A percentile compares a stretch with the other conserved stretches of the same genome.
Evolutionary conservation across 2,113 vertebrate genomes (phyloP).

Genomic region (Melanerpes formicivorus): DNA sequence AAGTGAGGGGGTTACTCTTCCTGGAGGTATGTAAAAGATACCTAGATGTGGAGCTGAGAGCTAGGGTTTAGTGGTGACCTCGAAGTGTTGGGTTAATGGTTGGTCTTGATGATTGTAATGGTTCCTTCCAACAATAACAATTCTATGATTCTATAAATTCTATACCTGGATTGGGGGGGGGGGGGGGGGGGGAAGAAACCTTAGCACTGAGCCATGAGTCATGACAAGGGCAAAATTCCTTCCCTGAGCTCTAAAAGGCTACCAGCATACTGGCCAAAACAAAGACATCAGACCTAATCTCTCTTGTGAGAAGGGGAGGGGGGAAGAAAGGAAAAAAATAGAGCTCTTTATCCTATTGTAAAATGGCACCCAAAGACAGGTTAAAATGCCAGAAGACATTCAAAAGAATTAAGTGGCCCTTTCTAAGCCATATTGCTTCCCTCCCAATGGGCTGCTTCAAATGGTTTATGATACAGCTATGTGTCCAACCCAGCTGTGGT

Average conservation of each 20-base stretch:
- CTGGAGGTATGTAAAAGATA: too few species aligned
- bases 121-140: too few species aligned
- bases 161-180: too few species aligned
- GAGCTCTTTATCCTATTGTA: neutral
- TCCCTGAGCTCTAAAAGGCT: neutral
- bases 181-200: neutral
- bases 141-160: too few species aligned
- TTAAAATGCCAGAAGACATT: neutral
- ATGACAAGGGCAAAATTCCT: neutral
- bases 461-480: neutral
- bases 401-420: neutral
- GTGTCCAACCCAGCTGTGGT: rapidly evolving
- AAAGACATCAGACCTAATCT: neutral
- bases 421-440: neutral
- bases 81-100: too few species aligned
- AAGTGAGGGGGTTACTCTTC: too few species aligned
- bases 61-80: too few species aligned
- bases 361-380: neutral
- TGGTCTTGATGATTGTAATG: too few species aligned
- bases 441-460: neutral
- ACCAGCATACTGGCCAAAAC: neutral
- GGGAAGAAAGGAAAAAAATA: neutral
- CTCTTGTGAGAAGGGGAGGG: neutral
- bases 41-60: too few species aligned
- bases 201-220: neutral